phyloP scores from a whole-genome alignment of 2,888 invertebrate species.

The Pemphredon lugubris region DNA sequence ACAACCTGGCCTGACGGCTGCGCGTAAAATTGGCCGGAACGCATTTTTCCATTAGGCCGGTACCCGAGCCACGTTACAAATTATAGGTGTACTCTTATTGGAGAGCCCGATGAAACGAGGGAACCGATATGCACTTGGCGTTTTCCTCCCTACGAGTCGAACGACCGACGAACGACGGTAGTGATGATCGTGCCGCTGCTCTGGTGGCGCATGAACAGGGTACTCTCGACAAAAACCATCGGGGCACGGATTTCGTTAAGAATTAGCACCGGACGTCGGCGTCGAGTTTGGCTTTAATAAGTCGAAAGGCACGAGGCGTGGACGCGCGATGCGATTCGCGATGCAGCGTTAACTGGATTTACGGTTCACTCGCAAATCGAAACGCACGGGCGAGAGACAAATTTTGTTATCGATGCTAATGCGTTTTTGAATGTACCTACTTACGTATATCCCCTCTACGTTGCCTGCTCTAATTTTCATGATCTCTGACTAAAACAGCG shows the following conservation, averaged over 20 bases:
- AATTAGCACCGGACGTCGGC: not conserved
- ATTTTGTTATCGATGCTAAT: no score
- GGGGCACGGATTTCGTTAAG: not conserved
- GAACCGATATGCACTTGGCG: slow-evolving; percentile 60
- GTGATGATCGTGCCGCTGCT: slow-evolving; percentile 13
- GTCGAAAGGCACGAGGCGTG: no score
- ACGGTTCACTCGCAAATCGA: no score
- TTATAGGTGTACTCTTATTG: slow-evolving; percentile 74
- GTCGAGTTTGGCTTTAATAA: no score
- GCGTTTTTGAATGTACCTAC: no score
- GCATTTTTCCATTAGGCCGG: slow-evolving; percentile 77
- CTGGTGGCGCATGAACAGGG: not conserved
- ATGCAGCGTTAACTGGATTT: no score
- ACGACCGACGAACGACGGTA: slow-evolving; percentile 11
- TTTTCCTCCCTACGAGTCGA: slow-evolving; percentile 52
- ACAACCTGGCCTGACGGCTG: slow-evolving; percentile 67
- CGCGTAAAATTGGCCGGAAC: slow-evolving; percentile 75
- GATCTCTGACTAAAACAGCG: no score
- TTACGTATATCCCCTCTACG: no score
- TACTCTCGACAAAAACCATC: not conserved
- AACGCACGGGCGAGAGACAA: no score
- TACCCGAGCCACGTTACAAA: slow-evolving; percentile 74
- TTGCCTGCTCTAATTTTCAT: no score
- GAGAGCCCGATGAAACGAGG: slow-evolving; percentile 65
- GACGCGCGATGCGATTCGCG: no score